Conservation (phyloP, 2,113 vertebrate species). For the human region GRCh38 chr9:10945001-10945500, state of each 20-base stretch:
- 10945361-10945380: background rate
- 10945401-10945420: background rate
- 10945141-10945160: background rate
- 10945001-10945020: background rate
- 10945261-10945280: background rate
- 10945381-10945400: background rate
- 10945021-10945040: background rate
- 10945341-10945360: background rate
- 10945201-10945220: background rate
- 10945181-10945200: background rate
- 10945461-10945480: background rate
- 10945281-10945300: too few species aligned
- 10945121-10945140: background rate
- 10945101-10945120: background rate
- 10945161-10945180: background rate
- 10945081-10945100: background rate
- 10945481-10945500: background rate
- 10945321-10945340: background rate
- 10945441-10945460: background rate
- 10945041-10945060: background rate
- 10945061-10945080: background rate
- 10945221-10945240: background rate
- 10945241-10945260: too few species aligned
- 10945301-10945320: background rate
- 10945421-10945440: background rate